Base-by-base conservation (phyloP, 2,888 invertebrate genomes). In the Spialia ferax region DNA sequence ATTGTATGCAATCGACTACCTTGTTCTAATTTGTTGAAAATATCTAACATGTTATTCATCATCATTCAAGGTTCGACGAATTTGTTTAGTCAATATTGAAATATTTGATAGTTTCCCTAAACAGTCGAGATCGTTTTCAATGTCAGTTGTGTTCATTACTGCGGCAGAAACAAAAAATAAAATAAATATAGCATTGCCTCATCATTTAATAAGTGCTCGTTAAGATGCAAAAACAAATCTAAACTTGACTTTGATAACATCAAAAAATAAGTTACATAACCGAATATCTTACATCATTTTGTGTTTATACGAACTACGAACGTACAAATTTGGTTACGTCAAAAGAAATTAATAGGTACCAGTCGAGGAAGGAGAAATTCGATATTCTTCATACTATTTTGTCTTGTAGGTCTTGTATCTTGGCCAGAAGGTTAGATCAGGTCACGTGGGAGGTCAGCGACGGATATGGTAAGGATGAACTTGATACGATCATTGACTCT, bases 161-260 rank as follows among this genome's bases (percentile, higher is more conserved):
- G 48, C 48, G 20, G 48, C 10, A 48, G 5, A 2, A n/a, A 52
- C 13, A 22, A 26, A 54, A 29, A 11, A 29, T 4, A n/a, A 54
- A 54, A 26, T 26, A 54, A 26, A 26, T 23, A 26, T 8, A 6
- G 3, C 23, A 18, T 55, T 18, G 61, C 26, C 26, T 26, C 45
- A 45, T 26, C 61, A 29, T 29, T 50, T 15, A 48, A 60, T 32
- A 61, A 61, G 26, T 61, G 26, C 32, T 61, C 45, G 8, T 29
- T 45, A 5, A 13, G 61, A 32, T 50, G 48, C 48, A 50, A 50
- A 50, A 61, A 61, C 48, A 61, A 20, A 60, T 60, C 20, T 48
- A 60, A 60, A 45, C 61, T 61, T 61, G 61, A 61, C 61, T 61
- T 61, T 61, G 61, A 50, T 61, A 50, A 50, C 48, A 48, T 48